phyloP scores from a whole-genome alignment of 2,113 vertebrate genomes.

The Melanostigma gelatinosum region DNA sequence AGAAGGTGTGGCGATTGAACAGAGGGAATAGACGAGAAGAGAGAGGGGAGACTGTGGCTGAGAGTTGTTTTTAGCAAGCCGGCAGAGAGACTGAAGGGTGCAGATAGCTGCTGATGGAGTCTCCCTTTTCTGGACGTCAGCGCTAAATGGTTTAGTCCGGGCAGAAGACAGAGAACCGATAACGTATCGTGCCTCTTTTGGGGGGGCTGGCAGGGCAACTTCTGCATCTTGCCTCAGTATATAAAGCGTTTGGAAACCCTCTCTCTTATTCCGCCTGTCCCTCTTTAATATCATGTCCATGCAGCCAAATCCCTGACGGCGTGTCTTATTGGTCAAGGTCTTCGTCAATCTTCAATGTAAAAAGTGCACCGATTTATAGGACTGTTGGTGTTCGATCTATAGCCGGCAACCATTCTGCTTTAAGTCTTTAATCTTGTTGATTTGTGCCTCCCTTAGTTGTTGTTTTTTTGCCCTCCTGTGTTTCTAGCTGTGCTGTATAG shows the following conservation, averaged over 20 bases:
- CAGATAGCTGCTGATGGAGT: slow-evolving; percentile 45
- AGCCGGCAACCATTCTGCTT: slow-evolving; percentile 1
- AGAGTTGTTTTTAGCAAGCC: slow-evolving; percentile 2
- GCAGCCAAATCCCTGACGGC: not conserved
- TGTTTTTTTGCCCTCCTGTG: slow-evolving; percentile 15
- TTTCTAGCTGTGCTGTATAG: slow-evolving; percentile 40
- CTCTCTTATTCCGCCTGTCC: not conserved
- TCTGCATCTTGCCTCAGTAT: not conserved
- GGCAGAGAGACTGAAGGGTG: slow-evolving; percentile 50
- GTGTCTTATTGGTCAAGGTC: slow-evolving; percentile 29
- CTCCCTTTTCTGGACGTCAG: slow-evolving; percentile 4
- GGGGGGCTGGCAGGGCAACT: not conserved
- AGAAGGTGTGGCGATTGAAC: not conserved
- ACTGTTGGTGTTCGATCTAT: slow-evolving; percentile 24
- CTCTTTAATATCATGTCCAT: not conserved
- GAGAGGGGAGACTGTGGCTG: not conserved
- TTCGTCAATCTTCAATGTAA: slow-evolving; percentile 8
- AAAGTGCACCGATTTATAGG: slow-evolving; percentile 11
- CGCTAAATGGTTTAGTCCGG: slow-evolving; percentile 15
- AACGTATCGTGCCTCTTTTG: slow-evolving; percentile 21
- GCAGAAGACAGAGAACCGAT: slow-evolving; percentile 43
- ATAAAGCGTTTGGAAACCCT: not conserved
- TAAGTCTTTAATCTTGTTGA: slow-evolving; percentile 40
- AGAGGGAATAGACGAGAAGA: not conserved
- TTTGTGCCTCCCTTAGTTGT: slow-evolving; percentile 4